These are phyloP conservation scores for Hippocampus abdominalis DNA, from an alignment of 2,113 vertebrate species.

Conservation along the genomic window DNA sequence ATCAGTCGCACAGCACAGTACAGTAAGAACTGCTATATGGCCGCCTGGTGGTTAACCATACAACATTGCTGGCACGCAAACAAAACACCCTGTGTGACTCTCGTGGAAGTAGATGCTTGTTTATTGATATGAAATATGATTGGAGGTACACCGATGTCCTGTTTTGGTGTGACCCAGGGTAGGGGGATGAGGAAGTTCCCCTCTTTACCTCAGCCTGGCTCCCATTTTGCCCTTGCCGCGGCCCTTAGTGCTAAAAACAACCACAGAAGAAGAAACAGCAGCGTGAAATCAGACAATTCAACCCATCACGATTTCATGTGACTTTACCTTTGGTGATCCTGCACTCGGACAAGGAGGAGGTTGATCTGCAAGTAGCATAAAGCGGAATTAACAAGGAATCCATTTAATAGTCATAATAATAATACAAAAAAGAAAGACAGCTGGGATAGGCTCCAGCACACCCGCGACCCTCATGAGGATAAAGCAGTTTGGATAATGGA, in stretches of 20 bases:
- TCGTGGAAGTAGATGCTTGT: constrained; percentile 20
- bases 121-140: constrained; percentile 48
- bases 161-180: background rate
- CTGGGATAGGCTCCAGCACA: no score
- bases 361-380: constrained; percentile 59
- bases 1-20: background rate
- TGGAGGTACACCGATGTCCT: constrained; percentile 23
- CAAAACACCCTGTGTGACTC: background rate
- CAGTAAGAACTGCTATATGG: no score
- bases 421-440: background rate
- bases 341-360: constrained; percentile 67
- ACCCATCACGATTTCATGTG: background rate
- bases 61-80: background rate
- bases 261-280: background rate
- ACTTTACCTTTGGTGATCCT: constrained; percentile 69
- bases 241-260: constrained; percentile 66
- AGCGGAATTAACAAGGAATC: background rate
- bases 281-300: background rate
- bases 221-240: constrained; percentile 72
- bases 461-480: no score
- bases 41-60: background rate
- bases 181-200: background rate
- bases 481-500: no score
- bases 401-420: background rate
- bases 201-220: constrained; percentile 65